Evolutionary conservation across 1,140 invertebrate genomes (phyloP).

Genomic region (Ladona fulva): DNA sequence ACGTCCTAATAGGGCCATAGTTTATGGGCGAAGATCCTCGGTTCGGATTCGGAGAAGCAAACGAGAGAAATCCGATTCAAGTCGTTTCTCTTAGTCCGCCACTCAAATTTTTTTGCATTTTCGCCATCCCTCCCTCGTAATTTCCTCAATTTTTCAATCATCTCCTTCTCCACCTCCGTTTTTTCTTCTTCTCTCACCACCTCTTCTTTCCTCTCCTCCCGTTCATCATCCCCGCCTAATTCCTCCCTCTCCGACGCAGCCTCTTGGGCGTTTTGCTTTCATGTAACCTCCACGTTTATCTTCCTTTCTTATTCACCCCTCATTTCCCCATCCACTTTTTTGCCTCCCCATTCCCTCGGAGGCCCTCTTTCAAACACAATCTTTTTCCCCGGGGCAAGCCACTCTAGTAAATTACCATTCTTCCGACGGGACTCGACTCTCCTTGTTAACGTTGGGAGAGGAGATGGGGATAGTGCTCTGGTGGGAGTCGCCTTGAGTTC

Average conservation of each 20-base stretch:
- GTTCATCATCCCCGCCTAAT: not conserved
- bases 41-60: no score
- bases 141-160: not conserved
- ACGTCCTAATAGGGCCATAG: no score
- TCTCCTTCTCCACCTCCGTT: not conserved
- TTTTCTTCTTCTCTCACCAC: not conserved
- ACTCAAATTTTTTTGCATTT: no score
- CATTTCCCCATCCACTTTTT: not conserved
- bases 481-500: not conserved
- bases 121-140: not conserved
- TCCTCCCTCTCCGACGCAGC: not conserved
- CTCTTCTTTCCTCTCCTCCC: not conserved
- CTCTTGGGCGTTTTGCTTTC: not conserved
- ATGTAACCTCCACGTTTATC: not conserved
- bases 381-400: not conserved
- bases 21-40: no score
- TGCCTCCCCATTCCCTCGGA: not conserved
- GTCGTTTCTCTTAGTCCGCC: no score
- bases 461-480: not conserved
- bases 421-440: not conserved
- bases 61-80: no score
- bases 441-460: not conserved
- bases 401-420: conserved; percentile 7
- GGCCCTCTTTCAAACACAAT: not conserved
- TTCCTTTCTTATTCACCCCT: no score